Evolutionary conservation across 2,888 invertebrate species (phyloP).

Genomic region (Ichneumon xanthorius): DNA sequence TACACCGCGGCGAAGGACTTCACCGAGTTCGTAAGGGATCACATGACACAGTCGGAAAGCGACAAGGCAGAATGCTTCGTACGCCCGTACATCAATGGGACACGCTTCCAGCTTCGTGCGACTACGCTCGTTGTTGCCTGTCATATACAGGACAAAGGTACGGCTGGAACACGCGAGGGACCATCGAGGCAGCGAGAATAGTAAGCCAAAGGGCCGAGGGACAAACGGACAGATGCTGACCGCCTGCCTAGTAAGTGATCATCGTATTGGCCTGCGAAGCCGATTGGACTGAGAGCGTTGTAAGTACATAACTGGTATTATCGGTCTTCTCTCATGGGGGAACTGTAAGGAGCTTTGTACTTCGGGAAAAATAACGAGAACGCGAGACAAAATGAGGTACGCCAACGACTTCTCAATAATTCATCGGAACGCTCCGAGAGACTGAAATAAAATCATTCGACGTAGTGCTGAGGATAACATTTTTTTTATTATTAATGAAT

Average conservation of each 20-base stretch:
- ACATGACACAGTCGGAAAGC: conserved; percentile 11
- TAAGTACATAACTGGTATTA: background rate
- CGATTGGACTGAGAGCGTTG: background rate
- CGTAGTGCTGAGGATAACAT: too few relatives aligned
- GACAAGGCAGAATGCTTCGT: conserved; percentile 26
- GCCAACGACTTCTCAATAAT: background rate
- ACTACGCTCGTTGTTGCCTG: conserved; percentile 73
- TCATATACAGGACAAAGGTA: conserved; percentile 61
- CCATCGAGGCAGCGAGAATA: background rate
- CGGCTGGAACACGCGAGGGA: background rate
- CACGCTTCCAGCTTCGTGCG: conserved; percentile 74
- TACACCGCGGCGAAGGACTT: conserved; percentile 19
- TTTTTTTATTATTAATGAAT: too few relatives aligned
- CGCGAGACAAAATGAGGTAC: background rate
- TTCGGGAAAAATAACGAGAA: background rate
- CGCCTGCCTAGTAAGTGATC: background rate
- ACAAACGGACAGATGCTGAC: background rate
- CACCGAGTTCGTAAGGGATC: conserved; percentile 8
- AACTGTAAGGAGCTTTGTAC: background rate
- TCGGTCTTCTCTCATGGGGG: background rate
- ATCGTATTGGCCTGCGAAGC: background rate
- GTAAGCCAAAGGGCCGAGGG: background rate
- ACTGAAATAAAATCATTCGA: background rate
- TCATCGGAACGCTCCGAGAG: background rate
- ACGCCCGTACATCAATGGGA: conserved; percentile 76